A percentile compares a stretch with the other conserved stretches of the same genome.
phyloP scores from a whole-genome alignment of 2,888 invertebrate genomes.

The Rhagonycha lutea region DNA sequence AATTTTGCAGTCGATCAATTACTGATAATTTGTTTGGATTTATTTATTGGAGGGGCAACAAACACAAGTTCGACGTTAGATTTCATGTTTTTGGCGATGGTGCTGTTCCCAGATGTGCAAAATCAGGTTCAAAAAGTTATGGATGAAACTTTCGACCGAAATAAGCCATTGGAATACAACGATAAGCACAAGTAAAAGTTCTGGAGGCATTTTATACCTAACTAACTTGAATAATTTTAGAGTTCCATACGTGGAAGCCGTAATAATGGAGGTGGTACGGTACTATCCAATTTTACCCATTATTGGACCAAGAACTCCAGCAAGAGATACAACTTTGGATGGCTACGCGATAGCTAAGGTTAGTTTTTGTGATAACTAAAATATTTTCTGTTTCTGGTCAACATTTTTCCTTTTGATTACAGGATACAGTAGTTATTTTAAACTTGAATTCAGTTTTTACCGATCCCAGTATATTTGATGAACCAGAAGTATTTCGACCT shows the following conservation, averaged over 20 bases:
- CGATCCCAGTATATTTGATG: slow-evolving; percentile 62
- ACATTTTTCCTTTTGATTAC: slow-evolving; percentile 24
- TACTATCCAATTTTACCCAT: slow-evolving; percentile 56
- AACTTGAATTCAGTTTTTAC: slow-evolving; percentile 59
- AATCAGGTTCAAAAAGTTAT: slow-evolving; percentile 60
- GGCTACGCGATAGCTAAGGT: slow-evolving; percentile 57
- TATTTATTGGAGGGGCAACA: slow-evolving; percentile 69
- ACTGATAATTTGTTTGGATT: slow-evolving; percentile 66
- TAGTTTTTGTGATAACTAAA: no score
- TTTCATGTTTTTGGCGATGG: slow-evolving; percentile 64
- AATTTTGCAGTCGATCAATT: slow-evolving; percentile 64
- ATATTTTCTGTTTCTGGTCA: not conserved
- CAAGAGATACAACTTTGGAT: slow-evolving; percentile 58
- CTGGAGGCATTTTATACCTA: not conserved
- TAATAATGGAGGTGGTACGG: slow-evolving; percentile 59
- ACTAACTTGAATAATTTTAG: slow-evolving; percentile 41
- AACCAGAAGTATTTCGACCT: slow-evolving; percentile 66
- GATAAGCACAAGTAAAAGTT: slow-evolving; percentile 54
- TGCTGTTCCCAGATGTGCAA: slow-evolving; percentile 63
- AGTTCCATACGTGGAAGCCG: slow-evolving; percentile 61
- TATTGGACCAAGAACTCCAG: slow-evolving; percentile 58
- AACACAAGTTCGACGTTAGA: slow-evolving; percentile 68
- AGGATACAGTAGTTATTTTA: slow-evolving; percentile 49
- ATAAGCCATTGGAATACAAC: slow-evolving; percentile 53
- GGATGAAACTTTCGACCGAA: slow-evolving; percentile 52